These are phyloP conservation scores for Noctua janthe DNA, from an alignment of 2,888 invertebrate species.

Conservation along the genomic window DNA sequence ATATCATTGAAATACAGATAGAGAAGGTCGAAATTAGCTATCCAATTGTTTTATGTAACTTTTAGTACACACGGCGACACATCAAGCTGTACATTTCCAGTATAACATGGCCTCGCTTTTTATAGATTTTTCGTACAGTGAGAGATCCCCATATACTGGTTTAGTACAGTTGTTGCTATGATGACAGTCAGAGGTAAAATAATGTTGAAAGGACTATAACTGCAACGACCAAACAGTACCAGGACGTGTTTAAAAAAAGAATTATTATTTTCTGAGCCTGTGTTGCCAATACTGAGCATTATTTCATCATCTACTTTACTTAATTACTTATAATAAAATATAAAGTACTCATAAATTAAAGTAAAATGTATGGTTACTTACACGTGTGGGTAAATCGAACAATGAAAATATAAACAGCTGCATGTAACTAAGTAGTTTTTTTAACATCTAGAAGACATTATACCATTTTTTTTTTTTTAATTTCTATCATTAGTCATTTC, in stretches of 20 bases:
- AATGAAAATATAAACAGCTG: constrained; percentile 1
- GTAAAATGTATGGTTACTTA: not conserved
- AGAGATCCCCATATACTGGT: too few relatives aligned
- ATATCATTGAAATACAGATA: constrained; percentile 9
- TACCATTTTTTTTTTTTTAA: too few relatives aligned
- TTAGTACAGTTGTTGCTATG: not conserved
- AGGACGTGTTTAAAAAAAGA: not conserved
- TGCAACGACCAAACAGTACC: not conserved
- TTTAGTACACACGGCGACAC: too few relatives aligned
- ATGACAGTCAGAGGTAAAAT: not conserved
- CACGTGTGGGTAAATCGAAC: not conserved
- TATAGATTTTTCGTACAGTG: too few relatives aligned
- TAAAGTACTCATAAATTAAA: not conserved
- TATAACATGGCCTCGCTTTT: too few relatives aligned
- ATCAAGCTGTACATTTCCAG: too few relatives aligned
- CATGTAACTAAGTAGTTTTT: not conserved
- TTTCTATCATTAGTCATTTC: not conserved
- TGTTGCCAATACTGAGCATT: not conserved
- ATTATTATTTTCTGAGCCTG: not conserved
- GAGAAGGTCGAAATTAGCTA: constrained; percentile 29
- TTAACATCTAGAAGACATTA: constrained; percentile 8
- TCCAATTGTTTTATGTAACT: constrained; percentile 15
- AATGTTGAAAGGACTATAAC: constrained; percentile 5
- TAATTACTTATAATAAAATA: not conserved
- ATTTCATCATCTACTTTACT: not conserved